These are phyloP conservation scores for Cheilosia vulpina DNA, from an alignment of 2,888 invertebrate species.

Conservation along the genomic window DNA sequence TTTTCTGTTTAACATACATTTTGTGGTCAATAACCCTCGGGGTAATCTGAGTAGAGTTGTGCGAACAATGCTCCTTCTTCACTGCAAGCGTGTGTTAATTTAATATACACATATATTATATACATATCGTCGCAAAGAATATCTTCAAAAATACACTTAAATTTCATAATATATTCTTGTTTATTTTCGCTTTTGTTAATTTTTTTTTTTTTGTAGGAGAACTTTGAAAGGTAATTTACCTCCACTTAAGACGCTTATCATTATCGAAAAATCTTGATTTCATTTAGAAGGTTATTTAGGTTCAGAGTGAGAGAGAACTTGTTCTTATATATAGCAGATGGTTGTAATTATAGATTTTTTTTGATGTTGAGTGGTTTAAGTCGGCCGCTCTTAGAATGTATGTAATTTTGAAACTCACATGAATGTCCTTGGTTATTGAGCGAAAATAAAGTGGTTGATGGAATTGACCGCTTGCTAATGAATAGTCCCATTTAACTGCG, in stretches of 20 bases:
- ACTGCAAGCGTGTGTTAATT: constrained; percentile 15
- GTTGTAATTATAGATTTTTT: constrained; percentile 44
- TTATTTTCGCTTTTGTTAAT: neutral
- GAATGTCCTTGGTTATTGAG: constrained; percentile 20
- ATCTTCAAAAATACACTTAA: constrained; percentile 22
- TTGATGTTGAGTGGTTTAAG: constrained; percentile 4
- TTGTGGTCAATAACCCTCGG: constrained; percentile 60
- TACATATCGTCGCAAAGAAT: neutral
- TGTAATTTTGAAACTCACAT: neutral
- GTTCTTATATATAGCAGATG: constrained; percentile 45
- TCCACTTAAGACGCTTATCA: constrained; percentile 43
- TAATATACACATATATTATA: neutral
- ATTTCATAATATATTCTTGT: constrained; percentile 38
- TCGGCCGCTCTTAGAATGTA: constrained; percentile 5
- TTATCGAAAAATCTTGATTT: constrained; percentile 28
- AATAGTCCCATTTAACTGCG: constrained; percentile 25
- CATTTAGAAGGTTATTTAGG: constrained; percentile 55
- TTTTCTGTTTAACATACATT: neutral
- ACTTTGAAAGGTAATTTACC: constrained; percentile 53
- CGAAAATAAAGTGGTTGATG: constrained; percentile 1
- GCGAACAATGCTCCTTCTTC: constrained; percentile 23
- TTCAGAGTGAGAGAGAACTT: constrained; percentile 47
- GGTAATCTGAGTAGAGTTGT: constrained; percentile 42
- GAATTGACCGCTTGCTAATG: constrained; percentile 1
- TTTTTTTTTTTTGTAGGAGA: constrained; percentile 5